Base-by-base conservation (phyloP, 2,113 vertebrate species). In the Xiphorhynchus elegans region DNA sequence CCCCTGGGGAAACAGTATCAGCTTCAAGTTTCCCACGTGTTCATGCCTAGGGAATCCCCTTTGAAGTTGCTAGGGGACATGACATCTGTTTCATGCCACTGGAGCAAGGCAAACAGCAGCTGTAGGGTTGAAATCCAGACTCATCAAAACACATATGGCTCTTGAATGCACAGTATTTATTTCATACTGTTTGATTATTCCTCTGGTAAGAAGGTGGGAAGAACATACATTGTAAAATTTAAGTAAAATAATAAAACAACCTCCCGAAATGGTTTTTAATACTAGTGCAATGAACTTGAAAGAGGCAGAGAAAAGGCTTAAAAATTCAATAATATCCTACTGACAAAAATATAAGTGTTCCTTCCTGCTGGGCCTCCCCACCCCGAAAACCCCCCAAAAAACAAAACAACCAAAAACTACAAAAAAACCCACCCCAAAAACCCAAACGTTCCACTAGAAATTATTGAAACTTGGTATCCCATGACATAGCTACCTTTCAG, bases 1-100 rank as follows among this genome's bases (percentile, higher is more conserved):
- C 44, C 87, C 31, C n/a, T 18, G 53, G 28, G 81, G 49, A 91
- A 81, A 31, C 1, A n/a, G 1, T 28, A 90, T 37, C 78, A 79
- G 35, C 37, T 87, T 79, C 55, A 60, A 25, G 74, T 64, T 91
- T 82, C 67, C 70, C 87, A 82, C 49, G 17, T 6, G 49, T 49
- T 79, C 37, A 3, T 26, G 87, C 81, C 84, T 42, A 55, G 87
- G 84, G 77, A 96, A 93, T 89, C 84, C 94, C 91, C 89, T 93
- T 12, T 72, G 80, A 93, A 87, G 69, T 18, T 37, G 3, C 47
- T 44, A 63, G 44, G 40, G 56, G 35, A 60, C 3, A 8, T 7
- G 4, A 82, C 77, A 89, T 77, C 64, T 83, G 69, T 52, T 94
- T 89, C 69, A 60, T 13, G 25, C 60, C 76, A 82, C 47, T 64